Conservation (phyloP, 2,797 vertebrate genomes). For the Falco peregrinus region DNA sequence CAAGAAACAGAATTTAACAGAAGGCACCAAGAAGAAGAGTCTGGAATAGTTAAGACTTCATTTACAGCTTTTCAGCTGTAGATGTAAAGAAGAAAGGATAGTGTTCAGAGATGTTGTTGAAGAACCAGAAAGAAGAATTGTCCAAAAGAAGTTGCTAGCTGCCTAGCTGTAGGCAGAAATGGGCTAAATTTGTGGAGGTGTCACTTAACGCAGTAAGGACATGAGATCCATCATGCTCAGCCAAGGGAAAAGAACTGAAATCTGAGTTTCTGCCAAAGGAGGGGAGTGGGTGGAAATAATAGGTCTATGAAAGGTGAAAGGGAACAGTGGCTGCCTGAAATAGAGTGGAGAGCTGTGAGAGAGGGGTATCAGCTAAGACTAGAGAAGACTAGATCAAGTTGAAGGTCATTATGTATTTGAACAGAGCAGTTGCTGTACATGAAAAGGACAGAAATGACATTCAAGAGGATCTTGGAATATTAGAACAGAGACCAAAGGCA, state of each 20-base stretch:
- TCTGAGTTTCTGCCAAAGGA: not conserved
- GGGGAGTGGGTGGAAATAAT: not conserved
- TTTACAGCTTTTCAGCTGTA: conserved; percentile 31
- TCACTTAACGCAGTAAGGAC: not conserved
- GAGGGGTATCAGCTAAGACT: not conserved
- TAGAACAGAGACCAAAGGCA: not conserved
- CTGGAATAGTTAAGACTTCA: conserved; percentile 21
- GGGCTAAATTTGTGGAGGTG: not conserved
- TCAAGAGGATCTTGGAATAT: not conserved
- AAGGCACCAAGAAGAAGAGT: conserved; percentile 14
- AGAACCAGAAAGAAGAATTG: not conserved
- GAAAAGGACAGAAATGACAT: not conserved
- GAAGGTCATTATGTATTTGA: not conserved
- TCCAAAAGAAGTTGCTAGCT: not conserved
- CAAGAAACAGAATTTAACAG: conserved; percentile 52
- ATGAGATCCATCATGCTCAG: not conserved
- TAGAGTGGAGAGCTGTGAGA: not conserved
- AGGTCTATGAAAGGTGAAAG: not conserved
- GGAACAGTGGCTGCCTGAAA: not conserved
- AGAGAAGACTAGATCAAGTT: not conserved
- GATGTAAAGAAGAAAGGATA: not conserved
- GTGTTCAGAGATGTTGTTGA: conserved; percentile 6
- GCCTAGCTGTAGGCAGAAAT: not conserved
- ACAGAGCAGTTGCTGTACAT: not conserved
- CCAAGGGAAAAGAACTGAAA: not conserved